Evolutionary conservation across 2,888 invertebrate species (phyloP).

Genomic region (Coremacera marginata): DNA sequence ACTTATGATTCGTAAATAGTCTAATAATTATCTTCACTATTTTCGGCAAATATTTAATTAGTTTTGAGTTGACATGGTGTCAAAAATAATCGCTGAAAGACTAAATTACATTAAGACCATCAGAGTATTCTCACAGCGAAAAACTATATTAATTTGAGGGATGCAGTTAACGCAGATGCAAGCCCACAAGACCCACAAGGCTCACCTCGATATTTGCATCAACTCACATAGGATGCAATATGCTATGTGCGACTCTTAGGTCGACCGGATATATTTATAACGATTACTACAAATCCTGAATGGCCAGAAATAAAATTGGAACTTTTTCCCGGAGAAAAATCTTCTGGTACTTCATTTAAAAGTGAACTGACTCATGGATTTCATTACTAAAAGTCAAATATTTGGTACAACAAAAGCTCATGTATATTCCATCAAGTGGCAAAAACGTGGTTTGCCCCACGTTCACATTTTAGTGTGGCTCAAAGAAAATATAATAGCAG

Average conservation of each 20-base stretch:
- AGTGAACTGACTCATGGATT: not conserved
- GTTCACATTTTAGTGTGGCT: not conserved
- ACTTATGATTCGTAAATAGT: not conserved
- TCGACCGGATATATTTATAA: constrained; percentile 32
- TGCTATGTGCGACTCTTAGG: constrained; percentile 32
- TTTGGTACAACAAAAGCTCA: constrained; percentile 1
- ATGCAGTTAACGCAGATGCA: not conserved
- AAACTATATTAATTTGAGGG: not conserved
- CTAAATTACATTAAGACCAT: not conserved
- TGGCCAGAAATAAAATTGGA: constrained; percentile 20
- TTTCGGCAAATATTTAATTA: not conserved
- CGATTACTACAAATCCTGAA: constrained; percentile 33
- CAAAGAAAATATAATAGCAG: not conserved
- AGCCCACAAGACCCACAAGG: not conserved
- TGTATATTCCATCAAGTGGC: not conserved
- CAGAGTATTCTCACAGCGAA: not conserved
- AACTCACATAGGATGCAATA: constrained; percentile 32
- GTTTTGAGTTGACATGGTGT: not conserved
- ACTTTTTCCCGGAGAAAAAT: constrained; percentile 45
- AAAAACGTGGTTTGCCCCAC: not conserved
- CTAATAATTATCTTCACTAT: not conserved
- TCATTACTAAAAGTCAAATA: not conserved
- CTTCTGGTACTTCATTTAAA: not conserved
- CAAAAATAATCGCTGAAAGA: not conserved
- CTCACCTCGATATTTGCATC: constrained; percentile 28